These are phyloP conservation scores for Jordanella pulchra DNA, from an alignment of 2,797 vertebrate genomes.

Conservation along the genomic window DNA sequence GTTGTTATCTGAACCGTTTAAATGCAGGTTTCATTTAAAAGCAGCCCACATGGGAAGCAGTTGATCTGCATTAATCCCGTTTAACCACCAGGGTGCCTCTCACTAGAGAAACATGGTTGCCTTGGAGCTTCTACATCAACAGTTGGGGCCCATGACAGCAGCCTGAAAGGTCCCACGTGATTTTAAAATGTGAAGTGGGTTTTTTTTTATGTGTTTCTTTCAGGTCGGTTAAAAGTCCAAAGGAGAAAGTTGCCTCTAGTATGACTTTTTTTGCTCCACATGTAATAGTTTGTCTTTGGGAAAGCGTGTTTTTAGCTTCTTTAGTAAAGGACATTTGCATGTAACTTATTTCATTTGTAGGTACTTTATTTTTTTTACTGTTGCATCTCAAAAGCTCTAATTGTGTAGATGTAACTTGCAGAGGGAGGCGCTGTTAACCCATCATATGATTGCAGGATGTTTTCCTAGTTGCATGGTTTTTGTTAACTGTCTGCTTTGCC, in stretches of 20 bases:
- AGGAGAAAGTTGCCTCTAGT: conserved; percentile 26
- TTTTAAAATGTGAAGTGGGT: conserved; percentile 46
- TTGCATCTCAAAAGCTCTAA: conserved; percentile 12
- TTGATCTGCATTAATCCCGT: conserved; percentile 52
- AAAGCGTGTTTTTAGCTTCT: neutral
- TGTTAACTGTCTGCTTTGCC: conserved; percentile 50
- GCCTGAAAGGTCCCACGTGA: conserved; percentile 64
- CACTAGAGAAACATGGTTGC: conserved; percentile 35
- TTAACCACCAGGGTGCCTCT: conserved; percentile 42
- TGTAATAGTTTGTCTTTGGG: conserved; percentile 1
- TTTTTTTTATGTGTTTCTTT: conserved; percentile 49
- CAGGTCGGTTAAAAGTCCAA: conserved; percentile 46
- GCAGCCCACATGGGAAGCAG: conserved; percentile 32
- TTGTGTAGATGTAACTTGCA: conserved; percentile 18
- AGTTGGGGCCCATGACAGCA: conserved; percentile 53
- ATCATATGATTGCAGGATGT: conserved; percentile 9
- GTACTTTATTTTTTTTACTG: conserved; percentile 41
- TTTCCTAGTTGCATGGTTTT: no score
- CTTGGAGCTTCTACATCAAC: conserved; percentile 55
- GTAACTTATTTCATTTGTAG: neutral
- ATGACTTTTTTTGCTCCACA: conserved; percentile 1
- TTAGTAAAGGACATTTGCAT: neutral
- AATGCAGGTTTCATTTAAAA: conserved; percentile 37
- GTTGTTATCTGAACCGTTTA: conserved; percentile 31
- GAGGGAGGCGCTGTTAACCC: conserved; percentile 11